Percentiles rank a stretch among this genome's conserved stretches.
Evolutionary conservation across 2,888 invertebrate species (phyloP).

Genomic region (Drepanosiphum platanoidis): DNA sequence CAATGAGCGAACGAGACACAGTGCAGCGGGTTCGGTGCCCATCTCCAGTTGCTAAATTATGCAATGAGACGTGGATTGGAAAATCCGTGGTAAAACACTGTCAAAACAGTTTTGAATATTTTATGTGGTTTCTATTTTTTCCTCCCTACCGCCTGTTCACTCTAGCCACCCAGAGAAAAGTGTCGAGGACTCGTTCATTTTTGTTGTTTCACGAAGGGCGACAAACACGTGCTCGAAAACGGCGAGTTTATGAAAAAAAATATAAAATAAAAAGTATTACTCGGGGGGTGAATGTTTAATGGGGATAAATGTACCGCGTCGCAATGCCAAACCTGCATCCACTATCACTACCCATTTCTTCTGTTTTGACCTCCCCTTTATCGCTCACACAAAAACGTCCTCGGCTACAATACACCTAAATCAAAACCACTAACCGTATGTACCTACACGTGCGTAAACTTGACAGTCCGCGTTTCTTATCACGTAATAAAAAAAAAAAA

Average conservation of each 20-base stretch:
- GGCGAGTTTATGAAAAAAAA: constrained; percentile 13
- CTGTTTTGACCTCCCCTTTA: constrained; percentile 24
- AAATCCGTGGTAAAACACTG: constrained; percentile 60
- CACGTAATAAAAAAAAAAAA: constrained; percentile 5
- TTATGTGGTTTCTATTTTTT: constrained; percentile 43
- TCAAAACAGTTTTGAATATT: constrained; percentile 61
- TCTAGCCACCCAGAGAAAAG: not conserved
- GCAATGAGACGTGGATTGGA: constrained; percentile 51
- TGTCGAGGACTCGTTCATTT: constrained; percentile 42
- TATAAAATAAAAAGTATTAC: constrained; percentile 31
- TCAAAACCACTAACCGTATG: constrained; percentile 17
- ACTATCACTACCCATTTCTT: constrained; percentile 21
- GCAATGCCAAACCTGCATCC: constrained; percentile 27
- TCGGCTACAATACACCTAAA: not conserved
- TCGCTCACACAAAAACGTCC: constrained; percentile 17
- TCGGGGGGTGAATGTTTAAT: constrained; percentile 56
- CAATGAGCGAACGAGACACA: not conserved
- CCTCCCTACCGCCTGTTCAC: not conserved
- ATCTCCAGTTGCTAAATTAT: constrained; percentile 52
- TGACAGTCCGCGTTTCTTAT: constrained; percentile 5
- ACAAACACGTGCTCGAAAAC: constrained; percentile 53
- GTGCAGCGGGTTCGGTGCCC: not conserved
- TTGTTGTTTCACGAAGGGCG: constrained; percentile 41
- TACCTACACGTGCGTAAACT: constrained; percentile 17
- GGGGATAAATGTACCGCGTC: constrained; percentile 41